Percentiles rank a stretch among this genome's conserved stretches.
These are phyloP conservation scores for Spea multiplicata DNA, from an alignment of 2,113 vertebrate species.

Conservation along the genomic window DNA sequence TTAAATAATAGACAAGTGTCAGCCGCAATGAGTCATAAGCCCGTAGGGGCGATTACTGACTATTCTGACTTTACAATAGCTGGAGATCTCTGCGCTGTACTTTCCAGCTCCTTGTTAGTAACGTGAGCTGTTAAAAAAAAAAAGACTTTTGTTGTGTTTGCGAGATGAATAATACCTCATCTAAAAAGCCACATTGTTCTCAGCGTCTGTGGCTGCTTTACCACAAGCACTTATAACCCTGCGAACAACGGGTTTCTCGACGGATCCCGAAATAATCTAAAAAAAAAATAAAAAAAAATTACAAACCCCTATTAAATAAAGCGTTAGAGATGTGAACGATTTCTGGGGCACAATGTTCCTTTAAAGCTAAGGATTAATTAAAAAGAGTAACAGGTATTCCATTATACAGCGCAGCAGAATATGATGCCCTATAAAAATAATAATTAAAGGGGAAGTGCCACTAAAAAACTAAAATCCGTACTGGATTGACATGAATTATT, in stretches of 20 bases:
- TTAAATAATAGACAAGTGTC: conserved; percentile 26
- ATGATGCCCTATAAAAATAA: no score
- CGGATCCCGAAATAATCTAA: conserved; percentile 13
- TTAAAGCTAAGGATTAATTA: no score
- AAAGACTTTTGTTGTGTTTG: conserved; percentile 23
- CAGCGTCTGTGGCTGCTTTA: background rate
- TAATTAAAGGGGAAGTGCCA: no score
- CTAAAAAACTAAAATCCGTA: no score
- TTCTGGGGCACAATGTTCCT: no score
- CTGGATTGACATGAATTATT: no score
- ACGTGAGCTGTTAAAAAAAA: background rate
- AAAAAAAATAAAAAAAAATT: background rate
- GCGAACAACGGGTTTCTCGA: background rate
- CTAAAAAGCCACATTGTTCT: conserved; percentile 29
- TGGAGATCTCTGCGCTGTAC: background rate
- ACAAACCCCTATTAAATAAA: background rate
- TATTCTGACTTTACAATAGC: conserved; percentile 6
- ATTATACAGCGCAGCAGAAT: no score
- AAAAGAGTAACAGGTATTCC: no score
- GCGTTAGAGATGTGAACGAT: no score
- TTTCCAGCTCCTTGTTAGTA: conserved; percentile 4
- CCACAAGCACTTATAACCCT: conserved; percentile 21
- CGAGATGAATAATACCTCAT: conserved; percentile 34
- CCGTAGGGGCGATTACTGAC: conserved; percentile 21
- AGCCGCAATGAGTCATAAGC: conserved; percentile 21